phyloP scores from a whole-genome alignment of 2,113 vertebrate genomes.

The Halichoeres trimaculatus region DNA sequence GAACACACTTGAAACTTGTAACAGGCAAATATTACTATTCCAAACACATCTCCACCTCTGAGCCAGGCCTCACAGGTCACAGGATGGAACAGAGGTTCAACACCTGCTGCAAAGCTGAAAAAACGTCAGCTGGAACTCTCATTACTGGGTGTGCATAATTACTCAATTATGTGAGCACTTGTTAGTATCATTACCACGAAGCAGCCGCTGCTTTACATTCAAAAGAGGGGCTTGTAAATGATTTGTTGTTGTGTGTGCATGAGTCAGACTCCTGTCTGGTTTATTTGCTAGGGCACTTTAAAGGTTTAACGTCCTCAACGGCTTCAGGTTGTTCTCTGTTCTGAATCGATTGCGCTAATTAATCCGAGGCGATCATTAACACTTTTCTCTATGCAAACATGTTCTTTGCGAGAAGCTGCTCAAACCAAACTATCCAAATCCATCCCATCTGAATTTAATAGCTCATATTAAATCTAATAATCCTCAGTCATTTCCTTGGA shows the following conservation, averaged over 20 bases:
- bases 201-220: conserved; percentile 38
- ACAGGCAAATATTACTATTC: conserved; percentile 47
- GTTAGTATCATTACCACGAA: conserved; percentile 39
- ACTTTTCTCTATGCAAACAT: conserved; percentile 30
- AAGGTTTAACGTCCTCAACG: background rate
- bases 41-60: conserved; percentile 12
- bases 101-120: conserved; percentile 56
- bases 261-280: background rate
- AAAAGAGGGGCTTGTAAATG: background rate
- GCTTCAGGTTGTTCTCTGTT: conserved; percentile 18
- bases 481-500: conserved; percentile 17
- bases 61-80: conserved; percentile 44
- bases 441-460: conserved; percentile 27
- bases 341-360: conserved; percentile 14
- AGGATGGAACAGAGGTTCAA: conserved; percentile 56
- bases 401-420: background rate
- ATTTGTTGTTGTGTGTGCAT: conserved; percentile 5
- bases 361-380: conserved; percentile 6
- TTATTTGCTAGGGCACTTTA: conserved; percentile 11
- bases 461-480: conserved; percentile 38
- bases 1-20: background rate
- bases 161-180: conserved; percentile 60
- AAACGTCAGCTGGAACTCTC: conserved; percentile 62
- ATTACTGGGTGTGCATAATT: conserved; percentile 66
- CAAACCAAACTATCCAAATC: conserved; percentile 10